A percentile compares a stretch with the other conserved stretches of the same genome.
These are phyloP conservation scores for Ginglymostoma cirratum DNA, from an alignment of 2,113 vertebrate genomes.

Conservation along the genomic window DNA sequence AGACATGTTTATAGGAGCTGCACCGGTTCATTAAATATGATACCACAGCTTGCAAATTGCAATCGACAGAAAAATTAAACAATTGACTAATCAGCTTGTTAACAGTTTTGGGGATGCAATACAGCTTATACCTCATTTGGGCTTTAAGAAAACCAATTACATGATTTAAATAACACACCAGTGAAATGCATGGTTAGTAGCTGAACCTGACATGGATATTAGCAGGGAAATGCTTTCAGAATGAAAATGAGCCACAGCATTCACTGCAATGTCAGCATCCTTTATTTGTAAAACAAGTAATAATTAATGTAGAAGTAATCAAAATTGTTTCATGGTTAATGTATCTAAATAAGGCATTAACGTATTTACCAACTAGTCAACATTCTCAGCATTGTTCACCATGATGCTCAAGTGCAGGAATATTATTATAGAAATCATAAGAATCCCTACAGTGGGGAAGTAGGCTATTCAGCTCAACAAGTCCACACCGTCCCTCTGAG, in stretches of 20 bases:
- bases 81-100: neutral
- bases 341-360: neutral
- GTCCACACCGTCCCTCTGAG: no score
- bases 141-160: constrained; percentile 26
- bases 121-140: constrained; percentile 13
- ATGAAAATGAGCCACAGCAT: neutral
- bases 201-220: constrained; percentile 21
- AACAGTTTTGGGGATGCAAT: neutral
- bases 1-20: neutral
- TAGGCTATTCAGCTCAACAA: no score
- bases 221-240: neutral
- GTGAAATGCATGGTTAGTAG: constrained; percentile 15
- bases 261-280: neutral
- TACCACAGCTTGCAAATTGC: neutral
- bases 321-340: neutral
- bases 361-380: neutral
- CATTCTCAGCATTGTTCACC: neutral
- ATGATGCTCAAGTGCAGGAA: neutral
- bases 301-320: neutral
- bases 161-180: constrained; percentile 1
- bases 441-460: no score
- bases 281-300: neutral
- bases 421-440: no score
- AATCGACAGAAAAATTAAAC: constrained; percentile 23
- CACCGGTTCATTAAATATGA: neutral